Base-by-base conservation (phyloP, 1,140 invertebrate genomes). In the Triops cancriformis region DNA sequence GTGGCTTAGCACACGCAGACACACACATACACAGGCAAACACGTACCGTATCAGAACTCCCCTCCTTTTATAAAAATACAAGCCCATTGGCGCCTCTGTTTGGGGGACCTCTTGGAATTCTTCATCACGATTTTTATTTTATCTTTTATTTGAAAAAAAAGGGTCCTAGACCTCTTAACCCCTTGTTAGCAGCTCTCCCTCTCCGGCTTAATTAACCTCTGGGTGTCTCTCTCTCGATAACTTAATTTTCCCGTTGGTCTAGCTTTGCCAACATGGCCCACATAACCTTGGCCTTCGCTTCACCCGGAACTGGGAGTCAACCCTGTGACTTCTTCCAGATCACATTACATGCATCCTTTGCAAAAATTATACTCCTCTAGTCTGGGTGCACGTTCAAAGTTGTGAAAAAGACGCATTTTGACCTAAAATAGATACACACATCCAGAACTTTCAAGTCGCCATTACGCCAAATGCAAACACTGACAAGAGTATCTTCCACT, bases 1-100 rank as follows among this genome's bases (percentile, higher is more conserved):
- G 51, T 64, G 51, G 51, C 51, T 64, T 64, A n/a, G 23, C 51
- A 64, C 51, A 64, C 51, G 51, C 51, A 64, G 51, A 23, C 51
- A 64, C 5, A 64, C 51, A 64, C 51, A 64, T 23, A 64, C 51
- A 64, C 51, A 64, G 18, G 6, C 14, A 23, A 64, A 64, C 51
- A 64, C 51, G 23, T 64, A 6, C 51, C 31, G 7, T 37, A 37
- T 37, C 31, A 37, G 31, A 37, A 37, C 31, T 37, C 31, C 31
- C 31, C 31, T 37, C 31, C 31, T 37, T 37, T 37, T 37, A 37
- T 37, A 37, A 37, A 37, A 64, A 64, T 18, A 4, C n/a, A 14
- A 64, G 51, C 14, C 23, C 51, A n/a, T 64, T 9, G 51, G 51
- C 51, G 51, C 51, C 51, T 64, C 51, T 23, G 14, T 64, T 64